Evolutionary conservation across 2,113 vertebrate species (phyloP), one percentile per base, ranked within the genome.

Genomic region (Heterochromis multidens): DNA sequence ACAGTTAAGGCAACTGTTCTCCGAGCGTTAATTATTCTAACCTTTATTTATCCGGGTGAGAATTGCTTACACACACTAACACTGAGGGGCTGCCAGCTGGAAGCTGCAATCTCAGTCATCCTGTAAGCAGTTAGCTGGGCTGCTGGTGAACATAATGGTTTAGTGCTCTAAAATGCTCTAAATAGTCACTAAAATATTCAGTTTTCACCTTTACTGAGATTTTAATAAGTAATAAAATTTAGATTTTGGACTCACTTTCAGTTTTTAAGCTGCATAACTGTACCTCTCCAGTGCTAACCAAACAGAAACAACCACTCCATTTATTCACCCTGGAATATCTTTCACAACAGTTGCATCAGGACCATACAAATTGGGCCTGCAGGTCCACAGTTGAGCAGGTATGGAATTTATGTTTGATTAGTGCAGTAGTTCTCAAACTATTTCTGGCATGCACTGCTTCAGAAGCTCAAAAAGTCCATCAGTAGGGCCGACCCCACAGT

Each of bases 41-140:
- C 85, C 89, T 91, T 89, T 86, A 72, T 84, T 88, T 84, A 85
- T 79, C 49, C 19, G 58, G 54, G 74, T 70, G 86, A 87, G 31
- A 78, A 85, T 79, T 84, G 76, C 84, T 87, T 86, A 83, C 67
- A 76, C 60, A 63, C 58, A 25, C 12, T 49, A 33, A 83, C 31
- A 61, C 9, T 79, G 52, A 54, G 79, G 40, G 5, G 81, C 54
- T 62, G 65, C 79, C 79, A 80, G 82, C 83, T 87, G 81, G 79
- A 91, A 63, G 19, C 78, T 37, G 27, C 29, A 9, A 33, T 84
- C 63, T 49, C 83, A 82, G 80, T 81, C 37, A 2, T 80, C 78
- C 74, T 70, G 70, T 56, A n/a, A 80, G 78, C 83, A 82, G n/a
- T 58, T 74, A 67, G 65, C 58, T 49, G 23, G 40, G 78, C 62